Base-by-base conservation (phyloP, 1,140 invertebrate species). In the Drosophila eugracilis region DNA sequence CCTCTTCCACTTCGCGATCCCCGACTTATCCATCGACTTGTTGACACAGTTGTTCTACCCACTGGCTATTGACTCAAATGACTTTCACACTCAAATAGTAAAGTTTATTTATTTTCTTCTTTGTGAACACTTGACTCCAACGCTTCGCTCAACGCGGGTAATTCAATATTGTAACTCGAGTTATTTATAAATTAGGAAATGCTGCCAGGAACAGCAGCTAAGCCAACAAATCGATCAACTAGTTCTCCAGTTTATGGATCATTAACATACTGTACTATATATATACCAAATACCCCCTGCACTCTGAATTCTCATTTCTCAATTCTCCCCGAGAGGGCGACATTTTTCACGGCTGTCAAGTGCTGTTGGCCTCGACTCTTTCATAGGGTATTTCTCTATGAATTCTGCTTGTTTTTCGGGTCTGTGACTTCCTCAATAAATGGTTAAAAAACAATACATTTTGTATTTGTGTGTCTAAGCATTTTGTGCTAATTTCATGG, bases 41-140 rank as follows among this genome's bases (percentile, higher is more conserved):
- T 74, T 74, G 70, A 74, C 70, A 74, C 70, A 74, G 69, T 74
- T 74, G 70, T 74, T 74, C 70, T 74, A 74, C 70, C 70, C 70
- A 74, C 70, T 54, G 48, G 34, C 30, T 74, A 73, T 74, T 74
- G 70, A 74, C 69, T 63, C 57, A 74, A 74, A 74, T 74, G 70
- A 74, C 70, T 74, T 74, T 74, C 69, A 74, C 69, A 73, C 70
- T 73, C 55, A 74, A 74, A 73, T 74, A 54, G 69, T 63, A 74
- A 37, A 73, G 34, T 62, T 71, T 71, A 42, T 72, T 72, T 70
- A 28, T 42, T 37, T 32, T 34, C 52, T 42, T 62, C 30, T 53
- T 50, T 28, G 30, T 60, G 28, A 50, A 62, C 34, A 49, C 55
- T 67, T 65, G 60, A 37, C 47, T 60, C 47, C 52, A 55, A 59